A percentile compares a stretch with the other conserved stretches of the same genome.
phyloP scores from a whole-genome alignment of 2,888 invertebrate species.

The Lithosia quadra region DNA sequence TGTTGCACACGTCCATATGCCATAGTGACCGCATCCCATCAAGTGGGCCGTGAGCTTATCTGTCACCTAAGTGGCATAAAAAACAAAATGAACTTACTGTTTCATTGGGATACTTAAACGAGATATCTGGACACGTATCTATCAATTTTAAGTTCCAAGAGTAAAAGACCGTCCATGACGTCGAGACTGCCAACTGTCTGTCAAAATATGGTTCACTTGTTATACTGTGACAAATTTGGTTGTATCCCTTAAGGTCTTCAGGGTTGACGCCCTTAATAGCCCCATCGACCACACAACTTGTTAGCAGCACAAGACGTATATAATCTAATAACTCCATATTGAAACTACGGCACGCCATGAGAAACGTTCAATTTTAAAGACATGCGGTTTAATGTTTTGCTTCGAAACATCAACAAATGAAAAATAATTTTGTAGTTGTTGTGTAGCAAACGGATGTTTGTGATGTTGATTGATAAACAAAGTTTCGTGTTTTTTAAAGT shows the following conservation, averaged over 20 bases:
- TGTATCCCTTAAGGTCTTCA: not conserved
- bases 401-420: conserved; percentile 12
- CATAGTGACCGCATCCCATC: too few relatives aligned
- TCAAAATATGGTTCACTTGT: conserved; percentile 11
- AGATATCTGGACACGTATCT: conserved; percentile 2
- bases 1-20: too few relatives aligned
- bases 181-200: not conserved
- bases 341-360: not conserved
- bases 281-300: conserved; percentile 5
- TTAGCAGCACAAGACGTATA: not conserved
- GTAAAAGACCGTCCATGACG: conserved; percentile 7
- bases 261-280: not conserved
- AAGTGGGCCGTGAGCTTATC: too few relatives aligned
- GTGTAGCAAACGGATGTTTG: conserved; percentile 10
- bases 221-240: conserved; percentile 5
- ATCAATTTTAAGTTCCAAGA: conserved; percentile 8
- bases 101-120: not conserved
- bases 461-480: conserved; percentile 7
- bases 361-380: not conserved
- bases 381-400: conserved; percentile 5
- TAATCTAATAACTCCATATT: not conserved
- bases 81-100: not conserved
- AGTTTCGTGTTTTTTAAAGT: not conserved
- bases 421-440: conserved; percentile 2
- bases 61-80: too few relatives aligned